Conservation (phyloP, 2,888 invertebrate genomes). For the Andrena hattorfiana region DNA sequence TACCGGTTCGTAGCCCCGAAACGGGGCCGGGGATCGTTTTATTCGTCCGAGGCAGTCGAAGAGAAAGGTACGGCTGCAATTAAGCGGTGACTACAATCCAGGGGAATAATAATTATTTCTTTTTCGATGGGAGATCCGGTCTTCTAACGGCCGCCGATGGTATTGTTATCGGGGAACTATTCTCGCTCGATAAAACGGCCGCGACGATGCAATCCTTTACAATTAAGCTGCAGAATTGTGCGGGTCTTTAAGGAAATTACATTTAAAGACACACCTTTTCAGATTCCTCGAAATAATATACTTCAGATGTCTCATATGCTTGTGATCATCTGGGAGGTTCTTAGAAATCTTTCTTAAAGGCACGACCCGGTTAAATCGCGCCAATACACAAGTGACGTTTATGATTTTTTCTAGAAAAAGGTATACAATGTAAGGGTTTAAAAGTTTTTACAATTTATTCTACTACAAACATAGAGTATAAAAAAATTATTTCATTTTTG, state of each 20-base stretch:
- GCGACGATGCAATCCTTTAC: background rate
- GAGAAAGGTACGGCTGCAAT: slow-evolving; percentile 37
- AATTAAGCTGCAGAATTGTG: background rate
- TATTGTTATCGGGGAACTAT: slow-evolving; percentile 31
- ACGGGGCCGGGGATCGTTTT: slow-evolving; percentile 44
- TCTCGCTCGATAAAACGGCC: background rate
- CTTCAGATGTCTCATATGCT: too few relatives aligned
- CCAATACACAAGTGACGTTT: too few relatives aligned
- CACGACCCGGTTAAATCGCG: too few relatives aligned
- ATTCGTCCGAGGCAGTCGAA: slow-evolving; percentile 20
- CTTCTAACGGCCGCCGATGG: background rate
- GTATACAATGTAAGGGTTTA: too few relatives aligned
- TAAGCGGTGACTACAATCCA: slow-evolving; percentile 40
- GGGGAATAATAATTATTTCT: slow-evolving; percentile 48
- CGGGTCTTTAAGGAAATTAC: background rate
- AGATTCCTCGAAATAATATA: too few relatives aligned
- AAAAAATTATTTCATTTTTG: too few relatives aligned
- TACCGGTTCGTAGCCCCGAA: slow-evolving; percentile 29
- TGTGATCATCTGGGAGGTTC: too few relatives aligned
- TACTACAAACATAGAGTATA: too few relatives aligned
- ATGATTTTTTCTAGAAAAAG: too few relatives aligned
- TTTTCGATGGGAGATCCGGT: slow-evolving; percentile 30
- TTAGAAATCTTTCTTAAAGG: too few relatives aligned
- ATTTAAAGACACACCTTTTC: background rate
- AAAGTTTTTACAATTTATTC: too few relatives aligned